These are phyloP conservation scores for Polymixis flavicincta DNA, from an alignment of 2,888 invertebrate species.

Conservation along the genomic window DNA sequence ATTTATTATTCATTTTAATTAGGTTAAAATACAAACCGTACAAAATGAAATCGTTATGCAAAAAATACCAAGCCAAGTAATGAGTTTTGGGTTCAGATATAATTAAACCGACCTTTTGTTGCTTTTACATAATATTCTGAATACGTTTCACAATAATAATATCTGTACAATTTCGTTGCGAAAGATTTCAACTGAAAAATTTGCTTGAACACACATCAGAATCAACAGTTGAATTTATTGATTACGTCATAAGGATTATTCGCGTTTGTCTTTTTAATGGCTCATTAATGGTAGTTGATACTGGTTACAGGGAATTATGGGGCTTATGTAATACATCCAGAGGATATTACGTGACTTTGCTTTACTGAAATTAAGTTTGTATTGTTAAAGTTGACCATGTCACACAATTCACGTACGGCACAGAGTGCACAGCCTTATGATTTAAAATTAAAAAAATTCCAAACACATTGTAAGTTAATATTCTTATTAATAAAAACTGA, in stretches of 20 bases:
- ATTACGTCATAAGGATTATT: slow-evolving; percentile 10
- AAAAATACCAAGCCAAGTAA: slow-evolving; percentile 49
- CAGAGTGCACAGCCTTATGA: background rate
- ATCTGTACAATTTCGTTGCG: slow-evolving; percentile 16
- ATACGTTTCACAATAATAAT: slow-evolving; percentile 40
- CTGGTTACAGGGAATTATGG: background rate
- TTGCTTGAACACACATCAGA: slow-evolving; percentile 22
- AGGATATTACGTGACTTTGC: too few relatives aligned
- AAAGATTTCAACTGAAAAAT: slow-evolving; percentile 25
- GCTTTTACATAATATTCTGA: slow-evolving; percentile 44
- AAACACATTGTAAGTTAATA: too few relatives aligned
- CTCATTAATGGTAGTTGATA: background rate
- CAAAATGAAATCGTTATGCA: slow-evolving; percentile 51
- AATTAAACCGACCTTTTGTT: slow-evolving; percentile 58
- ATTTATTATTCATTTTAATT: slow-evolving; percentile 50
- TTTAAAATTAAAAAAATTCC: background rate
- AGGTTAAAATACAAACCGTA: slow-evolving; percentile 25
- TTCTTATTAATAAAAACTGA: too few relatives aligned
- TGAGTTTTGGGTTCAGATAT: slow-evolving; percentile 51
- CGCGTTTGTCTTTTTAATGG: slow-evolving; percentile 1
- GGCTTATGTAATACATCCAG: background rate
- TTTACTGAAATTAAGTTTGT: background rate
- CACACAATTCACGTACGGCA: background rate
- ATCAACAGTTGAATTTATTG: slow-evolving; percentile 17
- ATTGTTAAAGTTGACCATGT: background rate